Evolutionary conservation across 1,140 invertebrate species (phyloP), one percentile per base, ranked within the genome.

Genomic region (Gonatopus flavifemur): DNA sequence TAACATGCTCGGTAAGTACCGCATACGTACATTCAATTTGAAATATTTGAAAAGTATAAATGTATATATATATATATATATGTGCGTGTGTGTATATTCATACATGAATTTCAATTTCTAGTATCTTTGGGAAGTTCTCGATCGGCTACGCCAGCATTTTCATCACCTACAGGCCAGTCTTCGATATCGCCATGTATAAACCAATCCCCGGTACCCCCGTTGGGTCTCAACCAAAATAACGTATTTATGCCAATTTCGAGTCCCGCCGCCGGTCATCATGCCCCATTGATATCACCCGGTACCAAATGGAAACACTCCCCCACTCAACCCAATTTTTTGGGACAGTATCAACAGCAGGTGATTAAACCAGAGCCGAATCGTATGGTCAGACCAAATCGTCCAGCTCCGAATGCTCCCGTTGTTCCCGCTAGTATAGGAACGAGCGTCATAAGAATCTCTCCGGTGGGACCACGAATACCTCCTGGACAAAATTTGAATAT

Each of bases 81-180:
- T 16, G 18, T 35, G 6, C 13, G 13, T 7, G 18, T 6, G 5
- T 16, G 6, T 35, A 5, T 35, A 35, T 33, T 55, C 40, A 49
- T 16, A 18, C 21, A 13, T 38, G 16, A 20, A 28, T 3, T 10
- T 38, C 6, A 44, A 30, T 32, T 50, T 15, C 33, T 66, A 91
- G 93, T 97, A 46, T 96, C 93, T 9, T 79, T 97, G 44, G 91
- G 93, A 62, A 94, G 91, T 72, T 96, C 94, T 7, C 83, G 92
- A 49, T 93, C 93, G 43, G 88, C 89, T 47, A 93, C 91, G 31
- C 91, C 92, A 49, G 89, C 89, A 22, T 92, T 89, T 71, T 90
- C 89, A 32, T 91, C 89, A 16, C 87, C 88, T 61, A 88, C 85
- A 21, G 83, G 86, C 67, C 79, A 86, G 64, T 80, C 83, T 60